Evolutionary conservation across 2,888 invertebrate species (phyloP).

Genomic region (Hymenopus coronatus): DNA sequence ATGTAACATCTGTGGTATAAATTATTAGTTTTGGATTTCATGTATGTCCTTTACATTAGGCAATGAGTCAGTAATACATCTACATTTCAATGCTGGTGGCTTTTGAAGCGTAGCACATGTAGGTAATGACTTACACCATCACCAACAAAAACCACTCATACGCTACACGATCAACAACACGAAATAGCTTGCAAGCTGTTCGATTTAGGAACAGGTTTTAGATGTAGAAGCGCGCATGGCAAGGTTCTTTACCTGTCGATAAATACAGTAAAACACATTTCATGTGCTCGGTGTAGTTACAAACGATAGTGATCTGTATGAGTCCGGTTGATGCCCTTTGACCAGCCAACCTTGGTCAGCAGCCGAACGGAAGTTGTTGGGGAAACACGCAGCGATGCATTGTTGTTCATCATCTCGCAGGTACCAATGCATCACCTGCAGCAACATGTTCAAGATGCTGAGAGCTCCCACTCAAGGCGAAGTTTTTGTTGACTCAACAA

Average conservation of each 20-base stretch:
- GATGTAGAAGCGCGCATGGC: neutral
- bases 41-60: too few species aligned
- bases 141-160: neutral
- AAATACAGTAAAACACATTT: neutral
- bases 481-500: too few species aligned
- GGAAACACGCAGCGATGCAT: neutral
- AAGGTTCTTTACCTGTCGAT: neutral
- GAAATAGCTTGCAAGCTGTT: neutral
- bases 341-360: neutral
- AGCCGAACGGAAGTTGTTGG: neutral
- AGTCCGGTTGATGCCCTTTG: neutral
- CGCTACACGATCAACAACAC: neutral
- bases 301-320: neutral
- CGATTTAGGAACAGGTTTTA: neutral
- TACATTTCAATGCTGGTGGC: neutral
- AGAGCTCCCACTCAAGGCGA: too few species aligned
- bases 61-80: neutral
- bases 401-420: neutral
- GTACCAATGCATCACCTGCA: neutral
- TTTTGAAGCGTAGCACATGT: neutral
- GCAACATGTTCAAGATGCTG: neutral
- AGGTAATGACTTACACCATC: neutral
- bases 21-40: too few species aligned
- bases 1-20: too few species aligned
- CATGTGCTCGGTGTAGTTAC: neutral